Evolutionary conservation across 2,888 invertebrate species (phyloP).

Genomic region (Drosophila testacea): DNA sequence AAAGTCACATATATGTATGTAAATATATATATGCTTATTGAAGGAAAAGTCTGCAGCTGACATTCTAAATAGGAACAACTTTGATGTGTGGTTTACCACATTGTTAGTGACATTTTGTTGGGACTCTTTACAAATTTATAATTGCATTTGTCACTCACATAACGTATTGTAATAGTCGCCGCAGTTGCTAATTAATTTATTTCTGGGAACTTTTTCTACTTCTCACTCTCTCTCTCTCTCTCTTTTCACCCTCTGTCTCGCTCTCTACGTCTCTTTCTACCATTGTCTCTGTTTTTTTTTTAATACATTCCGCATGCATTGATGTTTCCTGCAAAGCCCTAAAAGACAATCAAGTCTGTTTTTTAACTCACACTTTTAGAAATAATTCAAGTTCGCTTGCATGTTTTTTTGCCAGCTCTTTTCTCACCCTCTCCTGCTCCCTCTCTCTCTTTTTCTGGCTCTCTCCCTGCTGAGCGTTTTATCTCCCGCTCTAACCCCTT

Average conservation of each 20-base stretch:
- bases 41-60: background rate
- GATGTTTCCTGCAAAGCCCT: slow-evolving; percentile 12
- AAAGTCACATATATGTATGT: too few species aligned
- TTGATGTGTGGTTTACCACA: background rate
- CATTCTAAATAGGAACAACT: background rate
- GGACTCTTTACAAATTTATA: background rate
- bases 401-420: slow-evolving; percentile 19
- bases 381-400: slow-evolving; percentile 40
- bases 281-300: background rate
- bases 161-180: background rate
- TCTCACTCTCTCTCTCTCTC: background rate
- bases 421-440: background rate
- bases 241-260: background rate
- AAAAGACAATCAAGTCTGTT: background rate
- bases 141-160: slow-evolving; percentile 16
- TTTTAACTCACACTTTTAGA: slow-evolving; percentile 6
- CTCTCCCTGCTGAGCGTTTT: slow-evolving; percentile 2
- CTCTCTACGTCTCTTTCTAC: background rate
- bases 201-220: background rate
- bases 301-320: slow-evolving; percentile 19
- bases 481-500: background rate
- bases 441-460: background rate
- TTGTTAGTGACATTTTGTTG: slow-evolving; percentile 2
- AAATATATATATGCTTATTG: too few species aligned
- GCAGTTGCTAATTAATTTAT: slow-evolving; percentile 35